Base-by-base conservation (phyloP, 2,888 invertebrate genomes). In the Frankliniella fusca region DNA sequence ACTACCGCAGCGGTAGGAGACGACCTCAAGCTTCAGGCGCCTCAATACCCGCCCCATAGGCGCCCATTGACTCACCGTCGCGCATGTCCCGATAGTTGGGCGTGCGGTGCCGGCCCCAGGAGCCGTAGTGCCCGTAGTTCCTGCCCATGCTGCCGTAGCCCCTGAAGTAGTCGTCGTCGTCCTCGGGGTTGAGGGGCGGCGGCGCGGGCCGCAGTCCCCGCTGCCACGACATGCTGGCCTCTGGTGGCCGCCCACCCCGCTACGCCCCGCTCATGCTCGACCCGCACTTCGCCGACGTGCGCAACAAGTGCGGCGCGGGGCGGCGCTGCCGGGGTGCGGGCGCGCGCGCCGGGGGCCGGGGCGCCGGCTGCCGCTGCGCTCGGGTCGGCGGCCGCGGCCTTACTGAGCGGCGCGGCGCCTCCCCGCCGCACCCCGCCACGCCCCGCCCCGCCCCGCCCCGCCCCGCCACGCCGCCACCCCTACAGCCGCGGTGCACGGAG, bases 151-250 rank as follows among this genome's bases (percentile, higher is more conserved):
- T 76, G 70, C 70, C 70, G 70, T 76, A 76, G 70, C 70, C 70
- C 11, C 70, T 23, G 70, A 76, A 76, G 70, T 76, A 76, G 70
- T 76, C 70, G 70, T 76, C 70, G 70, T 76, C 70, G 27, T 76
- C 70, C 27, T 76, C 70, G 27, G 70, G 70, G 27, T 76, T 76
- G 70, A 76, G 70, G 89, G 88, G 85, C 90, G 90, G 7, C 88
- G 89, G 89, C 90, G 90, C 27, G 90, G 86, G 0, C 88, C 89
- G 86, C 89, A 88, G 65, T 88, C 88, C 1, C 89, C 89, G 18
- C 85, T 80, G 9, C 83, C 84, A 61, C 82, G 83, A 82, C 84
- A 85, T 18, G 80, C 83, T 80, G 84, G 84, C 81, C 83, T 83
- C 54, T 9, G 54, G 15, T 2, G 5, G 54, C 1, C 54, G 54